phyloP scores from a whole-genome alignment of 2,797 vertebrate genomes.

The Enteromius afrohamiltoni region DNA sequence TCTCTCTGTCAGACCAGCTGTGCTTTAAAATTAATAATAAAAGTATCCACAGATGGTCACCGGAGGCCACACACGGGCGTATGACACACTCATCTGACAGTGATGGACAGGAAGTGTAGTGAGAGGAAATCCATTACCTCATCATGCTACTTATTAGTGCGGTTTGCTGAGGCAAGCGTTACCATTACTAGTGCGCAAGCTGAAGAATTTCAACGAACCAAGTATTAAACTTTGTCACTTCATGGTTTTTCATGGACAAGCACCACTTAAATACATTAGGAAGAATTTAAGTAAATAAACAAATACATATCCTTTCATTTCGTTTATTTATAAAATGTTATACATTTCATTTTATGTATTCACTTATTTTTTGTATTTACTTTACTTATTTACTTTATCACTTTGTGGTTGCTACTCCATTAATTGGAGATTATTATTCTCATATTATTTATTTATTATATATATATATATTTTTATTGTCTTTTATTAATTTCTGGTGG shows the following conservation, averaged over 20 bases:
- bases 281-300: too few relatives aligned
- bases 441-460: neutral
- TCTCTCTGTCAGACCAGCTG: conserved; percentile 43
- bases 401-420: neutral
- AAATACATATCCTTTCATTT: too few relatives aligned
- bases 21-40: conserved; percentile 54
- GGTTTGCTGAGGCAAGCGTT: conserved; percentile 3
- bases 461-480: too few relatives aligned
- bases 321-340: too few relatives aligned
- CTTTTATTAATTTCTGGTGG: too few relatives aligned
- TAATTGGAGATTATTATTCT: too few relatives aligned
- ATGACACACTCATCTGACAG: conserved; percentile 23
- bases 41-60: conserved; percentile 51
- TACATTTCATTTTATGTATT: neutral
- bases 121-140: conserved; percentile 51
- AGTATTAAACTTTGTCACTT: neutral
- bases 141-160: conserved; percentile 14
- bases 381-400: neutral
- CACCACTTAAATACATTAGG: neutral
- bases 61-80: conserved; percentile 3
- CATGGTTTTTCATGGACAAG: neutral
- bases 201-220: neutral
- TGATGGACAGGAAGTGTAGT: conserved; percentile 47
- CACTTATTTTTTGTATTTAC: neutral
- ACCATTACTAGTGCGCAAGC: neutral